Base-by-base conservation (phyloP, 2,888 invertebrate genomes). In the Drosophila lacicola region DNA sequence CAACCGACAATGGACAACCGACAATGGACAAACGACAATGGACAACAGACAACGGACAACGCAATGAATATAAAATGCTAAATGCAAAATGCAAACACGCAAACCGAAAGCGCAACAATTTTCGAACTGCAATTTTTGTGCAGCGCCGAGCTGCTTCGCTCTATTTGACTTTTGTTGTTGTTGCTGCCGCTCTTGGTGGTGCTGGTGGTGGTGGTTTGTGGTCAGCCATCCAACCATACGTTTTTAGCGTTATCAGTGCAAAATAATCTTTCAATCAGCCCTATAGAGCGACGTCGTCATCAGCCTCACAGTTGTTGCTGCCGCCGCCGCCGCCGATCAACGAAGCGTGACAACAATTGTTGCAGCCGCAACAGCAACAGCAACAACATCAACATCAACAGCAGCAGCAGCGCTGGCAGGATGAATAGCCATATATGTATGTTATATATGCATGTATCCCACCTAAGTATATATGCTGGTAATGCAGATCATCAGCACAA, bases 191-290 rank as follows among this genome's bases (percentile, higher is more conserved):
- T 53, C 44, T 1, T 54, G 60, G 2, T 53, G 62, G 0, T 68
- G 44, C 0, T 70, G 60, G 6, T 73, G 46, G 64, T 77, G 70
- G 77, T 75, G 58, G 69, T 65, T 78, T 75, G 68, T 78, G 78
- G 75, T 79, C 71, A 80, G 69, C 76, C 80, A 77, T 84, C 85
- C 82, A 83, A 86, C 81, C 83, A 86, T 86, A 81, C 87, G 64
- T 86, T 90, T 90, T 90, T 87, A 83, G 78, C 82, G 87, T 90
- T 91, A 91, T 91, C 90, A 91, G 90, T 90, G 91, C 90, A 87
- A 88, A 89, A 90, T 88, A 91, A 91, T 91, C 90, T 91, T 88
- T 86, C 85, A 86, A 86, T 86, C 83, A 86, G 87, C 83, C 87
- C 83, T 83, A 80, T 74, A 66, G 58, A 61, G 55, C 49, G 54